These are phyloP conservation scores for Gastrophryne carolinensis DNA, from an alignment of 2,797 vertebrate species.

Conservation along the genomic window DNA sequence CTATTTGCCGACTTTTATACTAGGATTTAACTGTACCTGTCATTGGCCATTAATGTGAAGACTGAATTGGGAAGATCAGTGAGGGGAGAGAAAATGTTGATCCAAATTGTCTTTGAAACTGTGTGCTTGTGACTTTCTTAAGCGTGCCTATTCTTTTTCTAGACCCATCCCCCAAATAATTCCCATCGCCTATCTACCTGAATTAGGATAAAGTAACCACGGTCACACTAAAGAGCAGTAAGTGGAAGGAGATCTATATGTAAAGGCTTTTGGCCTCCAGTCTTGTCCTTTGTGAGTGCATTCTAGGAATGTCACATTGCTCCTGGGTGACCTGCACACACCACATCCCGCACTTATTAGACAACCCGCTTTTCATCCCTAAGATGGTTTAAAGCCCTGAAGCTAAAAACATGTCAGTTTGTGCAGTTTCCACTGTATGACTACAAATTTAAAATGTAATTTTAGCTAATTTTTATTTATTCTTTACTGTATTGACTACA, in stretches of 20 bases:
- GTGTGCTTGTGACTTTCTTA: neutral
- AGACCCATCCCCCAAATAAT: neutral
- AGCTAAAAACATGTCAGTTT: too few species aligned
- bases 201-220: constrained; percentile 1
- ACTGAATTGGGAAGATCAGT: neutral
- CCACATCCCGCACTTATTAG: neutral
- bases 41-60: too few species aligned
- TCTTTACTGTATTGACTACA: neutral
- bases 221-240: neutral
- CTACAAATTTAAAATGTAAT: neutral
- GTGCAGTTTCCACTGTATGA: neutral
- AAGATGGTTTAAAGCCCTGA: neutral
- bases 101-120: neutral
- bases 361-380: neutral
- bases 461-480: too few species aligned
- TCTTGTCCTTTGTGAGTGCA: neutral
- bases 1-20: too few species aligned
- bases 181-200: neutral
- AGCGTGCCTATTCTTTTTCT: too few species aligned
- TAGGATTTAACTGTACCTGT: too few species aligned
- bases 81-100: neutral
- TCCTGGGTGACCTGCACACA: neutral
- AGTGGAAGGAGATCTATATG: neutral
- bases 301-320: neutral
- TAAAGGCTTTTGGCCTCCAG: constrained; percentile 5